These are phyloP conservation scores for Caenorhabditis remanei DNA, from an alignment of 1,140 invertebrate genomes.

Conservation along the genomic window DNA sequence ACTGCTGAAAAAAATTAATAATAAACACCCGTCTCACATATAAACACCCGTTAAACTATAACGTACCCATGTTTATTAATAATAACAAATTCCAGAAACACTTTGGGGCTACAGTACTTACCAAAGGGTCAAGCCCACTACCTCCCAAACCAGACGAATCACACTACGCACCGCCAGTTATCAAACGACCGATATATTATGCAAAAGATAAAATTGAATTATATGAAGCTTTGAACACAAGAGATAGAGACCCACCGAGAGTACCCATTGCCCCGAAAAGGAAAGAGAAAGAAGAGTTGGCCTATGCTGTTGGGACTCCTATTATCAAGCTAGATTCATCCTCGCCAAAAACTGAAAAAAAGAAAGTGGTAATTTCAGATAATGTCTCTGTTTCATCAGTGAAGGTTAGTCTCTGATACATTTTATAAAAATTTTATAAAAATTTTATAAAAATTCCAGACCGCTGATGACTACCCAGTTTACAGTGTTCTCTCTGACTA, in stretches of 20 bases:
- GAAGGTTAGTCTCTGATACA: neutral
- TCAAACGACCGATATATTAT: constrained; percentile 59
- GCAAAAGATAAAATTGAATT: constrained; percentile 61
- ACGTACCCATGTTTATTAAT: too few relatives aligned
- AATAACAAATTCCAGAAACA: constrained; percentile 13
- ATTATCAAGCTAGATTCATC: neutral
- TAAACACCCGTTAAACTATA: too few relatives aligned
- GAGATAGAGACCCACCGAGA: constrained; percentile 1
- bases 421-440: too few relatives aligned
- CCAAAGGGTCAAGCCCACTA: constrained; percentile 5
- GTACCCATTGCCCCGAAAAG: neutral
- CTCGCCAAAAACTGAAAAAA: neutral
- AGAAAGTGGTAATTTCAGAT: neutral
- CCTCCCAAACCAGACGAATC: constrained; percentile 25
- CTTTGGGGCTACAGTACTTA: neutral
- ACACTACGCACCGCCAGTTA: neutral
- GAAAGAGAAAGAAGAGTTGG: constrained; percentile 27
- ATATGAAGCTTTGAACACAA: constrained; percentile 63
- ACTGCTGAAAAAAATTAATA: too few relatives aligned
- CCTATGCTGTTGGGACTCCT: constrained; percentile 5
- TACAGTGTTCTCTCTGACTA: constrained; percentile 61
- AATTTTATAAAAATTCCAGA: constrained; percentile 35
- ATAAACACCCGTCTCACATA: too few relatives aligned
- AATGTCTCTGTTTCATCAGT: constrained; percentile 10
- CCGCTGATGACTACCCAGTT: constrained; percentile 57